These are phyloP conservation scores for Scophthalmus maximus DNA, from an alignment of 2,113 vertebrate genomes.

Conservation along the genomic window DNA sequence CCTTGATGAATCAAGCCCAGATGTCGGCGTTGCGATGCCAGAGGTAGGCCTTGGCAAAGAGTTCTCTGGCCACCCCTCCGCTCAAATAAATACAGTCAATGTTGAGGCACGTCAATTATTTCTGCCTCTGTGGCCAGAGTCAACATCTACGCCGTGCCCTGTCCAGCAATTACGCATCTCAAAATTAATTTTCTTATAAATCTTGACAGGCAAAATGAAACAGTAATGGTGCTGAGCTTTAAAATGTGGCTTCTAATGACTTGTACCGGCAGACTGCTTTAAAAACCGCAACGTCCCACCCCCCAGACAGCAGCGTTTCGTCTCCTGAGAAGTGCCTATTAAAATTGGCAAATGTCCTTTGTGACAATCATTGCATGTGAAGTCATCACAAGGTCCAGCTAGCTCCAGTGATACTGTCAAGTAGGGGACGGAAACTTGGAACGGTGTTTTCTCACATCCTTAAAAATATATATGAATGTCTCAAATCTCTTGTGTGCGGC, in stretches of 20 bases:
- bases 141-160: slow-evolving; percentile 61
- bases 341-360: slow-evolving; percentile 17
- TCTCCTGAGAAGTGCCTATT: slow-evolving; percentile 45
- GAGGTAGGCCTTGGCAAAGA: slow-evolving; percentile 65
- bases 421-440: slow-evolving; percentile 56
- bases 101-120: slow-evolving; percentile 69
- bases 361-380: slow-evolving; percentile 6
- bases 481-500: too few relatives aligned
- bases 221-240: slow-evolving; percentile 59
- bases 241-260: slow-evolving; percentile 62
- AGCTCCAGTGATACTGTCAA: slow-evolving; percentile 45
- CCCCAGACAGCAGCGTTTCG: slow-evolving; percentile 27
- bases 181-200: slow-evolving; percentile 74
- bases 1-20: slow-evolving; percentile 78
- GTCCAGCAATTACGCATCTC: slow-evolving; percentile 77
- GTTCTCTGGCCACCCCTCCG: slow-evolving; percentile 58
- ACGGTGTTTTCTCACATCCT: neutral
- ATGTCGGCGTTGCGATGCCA: slow-evolving; percentile 70
- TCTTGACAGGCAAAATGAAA: slow-evolving; percentile 75
- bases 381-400: too few relatives aligned
- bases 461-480: too few relatives aligned
- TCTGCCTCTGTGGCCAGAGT: slow-evolving; percentile 67
- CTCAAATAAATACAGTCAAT: slow-evolving; percentile 72
- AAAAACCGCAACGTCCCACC: slow-evolving; percentile 39
- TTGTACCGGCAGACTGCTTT: slow-evolving; percentile 48